Percentiles rank a stretch among this genome's conserved stretches.
phyloP scores from a whole-genome alignment of 2,113 vertebrate species.

The Menura novaehollandiae region DNA sequence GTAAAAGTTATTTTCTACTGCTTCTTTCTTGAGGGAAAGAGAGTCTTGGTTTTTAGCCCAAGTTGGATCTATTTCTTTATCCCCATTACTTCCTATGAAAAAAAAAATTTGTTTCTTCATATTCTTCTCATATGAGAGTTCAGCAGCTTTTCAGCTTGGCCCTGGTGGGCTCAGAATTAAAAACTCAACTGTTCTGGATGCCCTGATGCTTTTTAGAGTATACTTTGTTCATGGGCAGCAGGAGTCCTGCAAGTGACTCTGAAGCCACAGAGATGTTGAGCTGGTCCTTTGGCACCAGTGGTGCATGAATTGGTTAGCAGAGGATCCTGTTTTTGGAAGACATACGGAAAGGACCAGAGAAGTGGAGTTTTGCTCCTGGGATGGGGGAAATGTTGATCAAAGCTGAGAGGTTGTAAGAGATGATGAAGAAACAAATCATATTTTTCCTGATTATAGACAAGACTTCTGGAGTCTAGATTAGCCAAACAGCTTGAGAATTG shows the following conservation, averaged over 20 bases:
- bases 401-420: neutral
- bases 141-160: neutral
- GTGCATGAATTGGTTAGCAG: neutral
- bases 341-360: neutral
- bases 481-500: neutral
- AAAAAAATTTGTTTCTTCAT: neutral
- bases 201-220: neutral
- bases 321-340: neutral
- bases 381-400: neutral
- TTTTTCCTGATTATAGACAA: neutral
- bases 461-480: neutral
- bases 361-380: neutral
- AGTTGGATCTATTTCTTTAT: neutral
- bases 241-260: neutral
- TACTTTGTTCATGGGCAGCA: accelerated
- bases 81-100: neutral
- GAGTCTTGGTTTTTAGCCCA: neutral
- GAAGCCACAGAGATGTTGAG: neutral
- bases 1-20: neutral
- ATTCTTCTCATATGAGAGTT: neutral
- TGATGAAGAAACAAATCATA: neutral
- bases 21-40: neutral
- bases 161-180: neutral
- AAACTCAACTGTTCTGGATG: neutral
- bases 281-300: neutral